Evolutionary conservation across 2,797 vertebrate genomes (phyloP), one percentile per base, ranked within the genome.

Genomic region (Carapus acus): DNA sequence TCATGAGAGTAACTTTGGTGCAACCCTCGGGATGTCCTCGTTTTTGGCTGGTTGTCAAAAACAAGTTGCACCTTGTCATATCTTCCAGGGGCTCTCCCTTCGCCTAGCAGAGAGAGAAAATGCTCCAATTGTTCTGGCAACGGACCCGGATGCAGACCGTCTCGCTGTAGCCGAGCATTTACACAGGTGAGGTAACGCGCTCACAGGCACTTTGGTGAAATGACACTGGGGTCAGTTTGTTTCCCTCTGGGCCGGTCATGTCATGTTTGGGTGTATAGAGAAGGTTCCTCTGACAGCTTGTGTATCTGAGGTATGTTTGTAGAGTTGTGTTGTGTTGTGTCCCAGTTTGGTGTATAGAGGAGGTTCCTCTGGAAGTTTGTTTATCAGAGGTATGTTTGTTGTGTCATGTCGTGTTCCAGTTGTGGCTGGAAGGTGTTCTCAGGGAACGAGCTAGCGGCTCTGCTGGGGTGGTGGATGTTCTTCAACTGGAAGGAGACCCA

Each of bases 391-490:
- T 8, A 4, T 33, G 6, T 13, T 13, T 13, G 31, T n/a, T n/a
- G n/a, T n/a, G n/a, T n/a, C n/a, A n/a, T 33, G 31, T 36, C n/a
- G 13, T 23, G 11, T 20, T 8, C 0, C 59, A 96, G 93, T 45
- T 84, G 83, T 27, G 54, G 57, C 9, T 98, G 96, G 96, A 97
- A 92, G 77, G 89, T 96, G 65, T 98, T 98, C 80, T 89, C 90
- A 0, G 96, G 95, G 1, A 98, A 97, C 0, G 94, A 98, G 73
- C 56, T 98, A 38, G 96, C 92, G 0, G 94, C 94, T 11, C 69
- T 98, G 73, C 86, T 97, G 33, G 94, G 93, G 0, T 98, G 95
- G 96, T 98, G 96, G 96, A 91, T 96, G 92, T 89, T 95, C 62
- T 90, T 86, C 8, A 82, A 90, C 64, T 96, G 95, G 94, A 91